Evolutionary conservation across 2,888 invertebrate species (phyloP).

Genomic region (Lasioglossum calceatum): DNA sequence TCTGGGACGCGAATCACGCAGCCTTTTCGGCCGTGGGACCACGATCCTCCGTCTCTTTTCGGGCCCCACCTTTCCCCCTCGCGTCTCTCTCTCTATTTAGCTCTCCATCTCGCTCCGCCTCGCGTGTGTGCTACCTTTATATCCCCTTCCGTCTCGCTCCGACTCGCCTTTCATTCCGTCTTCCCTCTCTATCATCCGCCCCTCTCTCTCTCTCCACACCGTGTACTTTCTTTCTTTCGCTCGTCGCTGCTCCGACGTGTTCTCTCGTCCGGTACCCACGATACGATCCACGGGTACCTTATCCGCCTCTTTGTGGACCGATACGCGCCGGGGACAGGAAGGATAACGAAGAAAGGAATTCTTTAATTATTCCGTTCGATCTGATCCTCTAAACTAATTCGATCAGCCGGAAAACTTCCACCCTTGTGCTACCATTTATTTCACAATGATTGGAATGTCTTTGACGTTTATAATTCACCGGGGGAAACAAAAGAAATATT

Average conservation of each 20-base stretch:
- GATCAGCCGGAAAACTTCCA: background rate
- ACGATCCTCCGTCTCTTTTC: constrained; percentile 65
- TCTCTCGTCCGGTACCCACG: constrained; percentile 55
- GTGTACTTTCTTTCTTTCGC: constrained; percentile 22
- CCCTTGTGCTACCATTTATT: too few relatives aligned
- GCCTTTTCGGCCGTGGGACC: constrained; percentile 80
- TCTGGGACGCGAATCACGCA: constrained; percentile 80
- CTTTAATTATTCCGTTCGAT: constrained; percentile 42
- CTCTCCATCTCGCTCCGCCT: constrained; percentile 13
- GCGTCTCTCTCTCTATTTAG: constrained; percentile 16
- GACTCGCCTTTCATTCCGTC: background rate
- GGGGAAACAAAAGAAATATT: too few relatives aligned
- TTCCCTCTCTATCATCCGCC: constrained; percentile 36
- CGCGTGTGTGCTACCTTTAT: constrained; percentile 46
- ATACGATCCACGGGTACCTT: constrained; percentile 49
- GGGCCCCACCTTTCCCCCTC: constrained; percentile 61
- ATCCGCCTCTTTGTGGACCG: constrained; percentile 52
- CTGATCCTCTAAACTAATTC: background rate
- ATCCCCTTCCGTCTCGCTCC: constrained; percentile 18
- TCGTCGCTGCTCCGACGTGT: constrained; percentile 18
- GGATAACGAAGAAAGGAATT: constrained; percentile 60
- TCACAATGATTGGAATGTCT: too few relatives aligned
- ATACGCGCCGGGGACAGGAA: constrained; percentile 39
- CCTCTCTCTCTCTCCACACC: background rate
- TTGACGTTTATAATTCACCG: too few relatives aligned